Evolutionary conservation across 2,888 invertebrate genomes (phyloP).

Genomic region (Drosophila picticornis): DNA sequence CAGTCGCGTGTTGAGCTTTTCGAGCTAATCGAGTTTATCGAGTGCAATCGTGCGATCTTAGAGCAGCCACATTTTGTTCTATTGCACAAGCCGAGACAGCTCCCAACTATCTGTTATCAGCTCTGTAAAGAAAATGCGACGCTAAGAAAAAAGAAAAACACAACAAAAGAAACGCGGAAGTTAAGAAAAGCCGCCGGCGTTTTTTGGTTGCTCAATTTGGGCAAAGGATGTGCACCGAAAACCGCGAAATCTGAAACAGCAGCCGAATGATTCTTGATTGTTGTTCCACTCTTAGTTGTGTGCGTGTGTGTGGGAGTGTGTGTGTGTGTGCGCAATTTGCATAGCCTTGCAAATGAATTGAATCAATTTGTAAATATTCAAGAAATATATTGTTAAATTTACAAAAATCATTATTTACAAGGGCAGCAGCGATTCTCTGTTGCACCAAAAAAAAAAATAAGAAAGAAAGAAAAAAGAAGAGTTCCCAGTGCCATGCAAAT

Average conservation of each 20-base stretch:
- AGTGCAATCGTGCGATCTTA: conserved; percentile 25
- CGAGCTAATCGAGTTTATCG: conserved; percentile 13
- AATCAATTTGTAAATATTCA: conserved; percentile 41
- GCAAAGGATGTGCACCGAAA: conserved; percentile 51
- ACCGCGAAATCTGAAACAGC: conserved; percentile 18
- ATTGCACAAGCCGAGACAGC: conserved; percentile 2
- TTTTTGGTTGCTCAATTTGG: conserved; percentile 33
- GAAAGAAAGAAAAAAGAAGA: conserved; percentile 13
- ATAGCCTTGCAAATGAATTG: conserved; percentile 70
- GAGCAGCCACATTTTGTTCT: conserved; percentile 11
- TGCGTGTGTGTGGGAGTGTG: conserved; percentile 10
- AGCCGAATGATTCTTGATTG: conserved; percentile 38
- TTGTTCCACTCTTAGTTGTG: conserved; percentile 36
- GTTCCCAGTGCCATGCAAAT: conserved; percentile 65
- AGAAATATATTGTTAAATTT: conserved; percentile 33
- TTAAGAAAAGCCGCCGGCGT: conserved; percentile 74
- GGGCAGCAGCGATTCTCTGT: conserved; percentile 17
- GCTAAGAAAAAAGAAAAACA: conserved; percentile 10
- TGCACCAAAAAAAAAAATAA: background rate
- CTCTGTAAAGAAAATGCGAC: conserved; percentile 25
- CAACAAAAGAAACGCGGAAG: conserved; percentile 63
- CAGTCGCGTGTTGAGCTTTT: conserved; percentile 18
- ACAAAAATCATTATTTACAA: conserved; percentile 20
- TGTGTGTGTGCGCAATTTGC: conserved; percentile 58
- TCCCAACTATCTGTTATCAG: conserved; percentile 13